Evolutionary conservation across 2,888 invertebrate genomes (phyloP).

Genomic region (Reticulitermes lucifugus): DNA sequence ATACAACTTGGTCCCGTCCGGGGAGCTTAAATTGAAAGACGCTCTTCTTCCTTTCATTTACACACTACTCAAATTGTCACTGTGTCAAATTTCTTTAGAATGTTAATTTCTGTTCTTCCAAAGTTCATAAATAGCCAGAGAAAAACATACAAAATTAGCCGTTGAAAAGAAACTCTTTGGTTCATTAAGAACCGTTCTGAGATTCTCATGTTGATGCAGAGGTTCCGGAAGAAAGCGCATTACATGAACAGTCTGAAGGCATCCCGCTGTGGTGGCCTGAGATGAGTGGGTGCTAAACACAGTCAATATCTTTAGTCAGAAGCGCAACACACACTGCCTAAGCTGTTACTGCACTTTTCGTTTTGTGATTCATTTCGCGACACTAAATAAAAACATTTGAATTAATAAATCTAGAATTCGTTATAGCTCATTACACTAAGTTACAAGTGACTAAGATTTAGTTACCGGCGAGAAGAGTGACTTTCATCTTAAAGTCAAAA

Average conservation of each 20-base stretch:
- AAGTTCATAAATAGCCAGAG: conserved; percentile 10
- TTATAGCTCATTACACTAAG: too few species aligned
- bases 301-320: neutral
- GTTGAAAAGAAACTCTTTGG: conserved; percentile 1
- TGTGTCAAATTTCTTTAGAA: conserved; percentile 15
- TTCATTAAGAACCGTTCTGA: conserved; percentile 9
- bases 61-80: conserved; percentile 3
- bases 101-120: neutral
- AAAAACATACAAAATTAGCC: conserved; percentile 13
- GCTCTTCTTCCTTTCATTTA: neutral
- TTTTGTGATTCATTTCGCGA: too few species aligned
- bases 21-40: neutral
- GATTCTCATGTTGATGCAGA: neutral
- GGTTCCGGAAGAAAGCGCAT: conserved; percentile 41
- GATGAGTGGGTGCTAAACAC: conserved; percentile 48
- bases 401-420: too few species aligned
- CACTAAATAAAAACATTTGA: too few species aligned
- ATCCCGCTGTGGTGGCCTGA: conserved; percentile 29
- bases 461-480: too few species aligned
- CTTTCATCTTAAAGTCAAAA: too few species aligned
- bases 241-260: conserved; percentile 36
- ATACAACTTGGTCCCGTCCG: neutral
- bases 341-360: neutral
- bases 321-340: conserved; percentile 25
- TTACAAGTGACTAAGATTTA: too few species aligned